Conservation (phyloP, 2,113 vertebrate species). For the Paralichthys olivaceus region DNA sequence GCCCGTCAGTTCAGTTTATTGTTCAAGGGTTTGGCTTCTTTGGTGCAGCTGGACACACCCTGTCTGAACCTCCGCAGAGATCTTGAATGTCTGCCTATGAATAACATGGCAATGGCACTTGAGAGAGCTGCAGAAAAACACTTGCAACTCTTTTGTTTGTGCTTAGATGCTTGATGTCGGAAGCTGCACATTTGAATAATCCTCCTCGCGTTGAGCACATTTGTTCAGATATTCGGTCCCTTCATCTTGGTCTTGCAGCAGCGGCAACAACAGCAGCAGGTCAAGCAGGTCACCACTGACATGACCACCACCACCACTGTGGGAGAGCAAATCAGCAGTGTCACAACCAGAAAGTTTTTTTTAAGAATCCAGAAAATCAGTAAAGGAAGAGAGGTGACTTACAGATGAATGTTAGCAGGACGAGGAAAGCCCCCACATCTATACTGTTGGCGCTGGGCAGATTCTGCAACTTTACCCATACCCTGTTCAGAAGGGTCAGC, state of each 20-base stretch:
- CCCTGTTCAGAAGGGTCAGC: slow-evolving; percentile 76
- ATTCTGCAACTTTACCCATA: slow-evolving; percentile 87
- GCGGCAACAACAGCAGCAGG: slow-evolving; percentile 69
- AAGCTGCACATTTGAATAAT: neutral
- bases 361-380: neutral
- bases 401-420: slow-evolving; percentile 91
- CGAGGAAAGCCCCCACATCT: slow-evolving; percentile 86
- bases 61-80: neutral
- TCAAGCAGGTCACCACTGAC: slow-evolving; percentile 53
- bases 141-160: neutral
- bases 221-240: slow-evolving; percentile 42
- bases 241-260: slow-evolving; percentile 39
- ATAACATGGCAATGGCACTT: neutral
- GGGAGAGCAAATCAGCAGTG: slow-evolving; percentile 4
- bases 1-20: slow-evolving; percentile 40
- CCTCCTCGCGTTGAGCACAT: neutral
- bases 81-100: neutral
- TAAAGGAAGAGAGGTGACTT: slow-evolving; percentile 58
- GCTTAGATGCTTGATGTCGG: neutral
- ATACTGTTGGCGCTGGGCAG: slow-evolving; percentile 84
- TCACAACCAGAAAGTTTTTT: neutral
- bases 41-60: slow-evolving; percentile 5
- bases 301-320: slow-evolving; percentile 74
- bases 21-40: slow-evolving; percentile 19
- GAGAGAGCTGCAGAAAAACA: neutral